Base-by-base conservation (phyloP, 2,888 invertebrate species). In the Lasioglossum villosulum region DNA sequence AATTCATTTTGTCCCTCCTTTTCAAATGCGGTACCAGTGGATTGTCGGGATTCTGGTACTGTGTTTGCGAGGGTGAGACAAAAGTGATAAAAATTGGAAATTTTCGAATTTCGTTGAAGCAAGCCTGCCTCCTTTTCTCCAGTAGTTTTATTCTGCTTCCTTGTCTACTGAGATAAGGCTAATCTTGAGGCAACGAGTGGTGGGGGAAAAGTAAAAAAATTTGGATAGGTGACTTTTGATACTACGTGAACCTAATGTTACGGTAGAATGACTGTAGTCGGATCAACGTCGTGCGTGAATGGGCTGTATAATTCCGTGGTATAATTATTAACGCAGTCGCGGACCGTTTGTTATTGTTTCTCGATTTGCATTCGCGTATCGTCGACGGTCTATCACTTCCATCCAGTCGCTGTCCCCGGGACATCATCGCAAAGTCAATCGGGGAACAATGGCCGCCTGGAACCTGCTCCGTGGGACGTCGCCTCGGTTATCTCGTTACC, bases 321-420 rank as follows among this genome's bases (percentile, higher is more conserved):
- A 68, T 78, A 79, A 83, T 91, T 87, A 87, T 89, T 90, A 90
- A 90, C 87, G 80, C 4, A 1, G 27, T 14, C 30, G 30, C 42
- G 59, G 78, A 45, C 66, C 73, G 66, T 68, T 59, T 68, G 39
- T 63, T 30, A 27, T 80, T 77, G 85, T 87, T 88, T 89, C 83
- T 72, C 75, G 77, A 90, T 87, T 82, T 79, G 72, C 79, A 84
- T 82, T 77, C 56, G 63, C 73, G 34, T 19, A 76, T 85, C 80
- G 76, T 82, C 68, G 72, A 66, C 82, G 79, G 59, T 45, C 77
- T 75, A 77, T 79, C 82, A 77, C 75, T 34, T 78, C 48, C 56
- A 56, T 72, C 74, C 48, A 63, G 66, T 23, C 63, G 45, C 39
- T 45, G 71, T 34, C 56, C 30, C 78, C 34, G 68, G 70, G 56